Percentiles rank a stretch among this genome's conserved stretches.
Conservation (phyloP, 2,797 vertebrate genomes). For the Chloroceryle amazona region DNA sequence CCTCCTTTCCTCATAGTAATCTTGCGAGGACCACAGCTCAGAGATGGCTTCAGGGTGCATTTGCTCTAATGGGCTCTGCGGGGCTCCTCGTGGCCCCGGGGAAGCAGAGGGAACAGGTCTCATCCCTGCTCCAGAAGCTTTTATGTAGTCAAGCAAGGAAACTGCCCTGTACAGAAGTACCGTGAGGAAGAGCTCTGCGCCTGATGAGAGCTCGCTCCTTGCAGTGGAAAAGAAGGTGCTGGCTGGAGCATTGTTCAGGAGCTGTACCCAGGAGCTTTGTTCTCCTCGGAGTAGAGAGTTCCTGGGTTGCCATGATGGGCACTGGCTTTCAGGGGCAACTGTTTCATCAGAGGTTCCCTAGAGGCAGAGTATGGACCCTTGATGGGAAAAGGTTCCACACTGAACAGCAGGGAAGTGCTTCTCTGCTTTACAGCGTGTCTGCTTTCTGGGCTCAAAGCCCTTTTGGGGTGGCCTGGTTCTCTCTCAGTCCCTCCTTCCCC, state of each 20-base stretch:
- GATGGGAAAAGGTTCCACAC: not conserved
- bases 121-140: not conserved
- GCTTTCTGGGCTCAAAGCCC: not conserved
- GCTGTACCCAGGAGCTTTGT: not conserved
- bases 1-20: not conserved
- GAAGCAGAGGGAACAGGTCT: not conserved
- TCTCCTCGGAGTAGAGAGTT: not conserved
- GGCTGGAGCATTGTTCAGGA: not conserved
- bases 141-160: not conserved
- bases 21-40: not conserved
- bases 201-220: not conserved
- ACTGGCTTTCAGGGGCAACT: not conserved
- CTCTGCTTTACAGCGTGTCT: not conserved
- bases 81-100: accelerated
- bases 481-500: not conserved
- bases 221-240: not conserved
- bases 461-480: not conserved
- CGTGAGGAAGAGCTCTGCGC: not conserved
- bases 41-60: not conserved
- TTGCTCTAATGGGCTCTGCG: not conserved
- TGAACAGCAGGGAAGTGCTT: not conserved
- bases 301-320: not conserved
- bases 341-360: not conserved
- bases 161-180: not conserved
- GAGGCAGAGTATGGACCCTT: not conserved